Evolutionary conservation across 2,113 vertebrate genomes (phyloP).

Genomic region (Mormoops blainvillei): DNA sequence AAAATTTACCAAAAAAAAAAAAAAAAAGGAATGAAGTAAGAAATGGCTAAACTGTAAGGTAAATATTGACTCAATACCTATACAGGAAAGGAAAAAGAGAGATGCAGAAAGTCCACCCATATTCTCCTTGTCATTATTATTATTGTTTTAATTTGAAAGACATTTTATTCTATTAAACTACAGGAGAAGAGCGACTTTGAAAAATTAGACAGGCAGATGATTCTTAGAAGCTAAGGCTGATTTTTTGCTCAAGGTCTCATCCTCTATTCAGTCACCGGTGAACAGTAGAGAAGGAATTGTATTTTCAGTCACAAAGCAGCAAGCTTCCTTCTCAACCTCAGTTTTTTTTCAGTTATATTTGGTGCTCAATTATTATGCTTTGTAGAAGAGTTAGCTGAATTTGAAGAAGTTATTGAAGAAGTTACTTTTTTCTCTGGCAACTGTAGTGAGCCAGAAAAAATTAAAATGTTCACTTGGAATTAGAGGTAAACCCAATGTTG

Average conservation of each 20-base stretch:
- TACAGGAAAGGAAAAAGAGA: not conserved
- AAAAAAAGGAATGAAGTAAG: not conserved
- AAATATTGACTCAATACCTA: not conserved
- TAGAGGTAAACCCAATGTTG: conserved; percentile 14
- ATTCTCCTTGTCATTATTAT: conserved; percentile 51
- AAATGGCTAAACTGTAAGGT: not conserved
- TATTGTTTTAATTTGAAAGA: conserved; percentile 68
- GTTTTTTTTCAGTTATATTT: conserved; percentile 23
- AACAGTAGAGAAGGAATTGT: conserved; percentile 50
- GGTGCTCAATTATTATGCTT: conserved; percentile 50
- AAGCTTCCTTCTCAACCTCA: not conserved
- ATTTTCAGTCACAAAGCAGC: conserved; percentile 35
- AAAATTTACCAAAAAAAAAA: not conserved
- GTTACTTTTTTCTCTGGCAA: not conserved
- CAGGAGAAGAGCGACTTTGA: conserved; percentile 60
- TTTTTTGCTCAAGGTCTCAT: conserved; percentile 54
- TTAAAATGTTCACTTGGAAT: conserved; percentile 23
- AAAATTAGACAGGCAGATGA: conserved; percentile 39
- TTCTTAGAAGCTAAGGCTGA: conserved; percentile 22
- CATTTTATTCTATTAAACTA: conserved; percentile 60
- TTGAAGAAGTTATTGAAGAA: not conserved
- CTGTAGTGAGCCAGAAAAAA: conserved; percentile 32
- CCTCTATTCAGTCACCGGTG: conserved; percentile 37
- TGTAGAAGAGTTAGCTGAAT: conserved; percentile 16
- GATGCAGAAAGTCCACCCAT: conserved; percentile 3